Percentiles rank a stretch among this genome's conserved stretches.
Evolutionary conservation across 1,140 invertebrate genomes (phyloP).

Genomic region (Sinella curviseta): DNA sequence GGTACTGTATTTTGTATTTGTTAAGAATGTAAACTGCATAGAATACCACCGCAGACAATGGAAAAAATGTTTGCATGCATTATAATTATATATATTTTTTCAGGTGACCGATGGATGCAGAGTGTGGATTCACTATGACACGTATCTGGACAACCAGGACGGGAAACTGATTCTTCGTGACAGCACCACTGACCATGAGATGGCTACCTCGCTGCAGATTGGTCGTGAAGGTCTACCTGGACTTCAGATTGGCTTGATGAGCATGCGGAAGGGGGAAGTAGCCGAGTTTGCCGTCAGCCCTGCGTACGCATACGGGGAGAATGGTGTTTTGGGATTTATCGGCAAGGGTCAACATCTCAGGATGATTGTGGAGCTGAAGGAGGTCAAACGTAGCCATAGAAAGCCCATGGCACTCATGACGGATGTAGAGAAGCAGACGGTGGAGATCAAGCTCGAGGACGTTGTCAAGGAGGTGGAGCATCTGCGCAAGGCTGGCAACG

Average conservation of each 20-base stretch:
- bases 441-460: neutral
- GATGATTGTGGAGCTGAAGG: neutral
- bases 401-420: neutral
- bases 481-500: neutral
- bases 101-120: neutral
- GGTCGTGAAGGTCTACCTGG: neutral
- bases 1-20: too few relatives aligned
- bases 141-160: neutral
- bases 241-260: neutral
- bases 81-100: too few relatives aligned
- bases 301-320: neutral
- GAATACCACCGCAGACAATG: neutral
- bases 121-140: slow-evolving; percentile 6
- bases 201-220: neutral
- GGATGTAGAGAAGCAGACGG: neutral
- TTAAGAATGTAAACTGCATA: too few relatives aligned
- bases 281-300: neutral
- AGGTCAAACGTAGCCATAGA: neutral
- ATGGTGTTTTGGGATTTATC: neutral
- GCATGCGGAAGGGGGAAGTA: neutral
- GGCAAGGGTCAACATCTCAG: neutral
- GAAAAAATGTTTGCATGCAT: too few relatives aligned
- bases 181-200: neutral
- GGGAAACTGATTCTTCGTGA: neutral
- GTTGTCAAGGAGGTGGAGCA: neutral